Evolutionary conservation across 2,888 invertebrate species (phyloP), one percentile per base, ranked within the genome.

Genomic region (Megamerina dolium): DNA sequence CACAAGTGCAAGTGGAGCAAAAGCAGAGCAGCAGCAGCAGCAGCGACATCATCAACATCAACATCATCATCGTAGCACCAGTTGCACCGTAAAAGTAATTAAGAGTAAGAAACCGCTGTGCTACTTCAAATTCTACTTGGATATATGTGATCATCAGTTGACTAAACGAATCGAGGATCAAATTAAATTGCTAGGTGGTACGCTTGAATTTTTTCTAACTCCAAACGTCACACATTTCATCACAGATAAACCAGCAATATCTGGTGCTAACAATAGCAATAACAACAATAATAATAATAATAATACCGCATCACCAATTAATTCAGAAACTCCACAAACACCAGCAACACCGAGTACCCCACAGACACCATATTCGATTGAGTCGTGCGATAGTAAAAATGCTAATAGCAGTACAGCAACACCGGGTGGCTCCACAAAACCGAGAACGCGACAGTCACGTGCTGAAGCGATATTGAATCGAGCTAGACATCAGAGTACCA

Each of bases 391-490:
- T 27, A 43, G 51, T 10, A 23, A 42, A 43, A 54, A 47, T 45
- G 47, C 48, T 48, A 52, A 50, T 42, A 37, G 45, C 37, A 37
- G 43, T 31, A 30, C 38, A 47, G 34, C 35, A 13, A 42, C 40
- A 35, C 56, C 54, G 14, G 53, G 55, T 51, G 53, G 52, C 31
- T 10, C 29, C 8, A 41, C 45, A 8, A 30, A 29, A 33, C 46
- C 45, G 37, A 41, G 39, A 3, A 59, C 60, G 51, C 59, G 65
- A 34, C 64, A 59, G 53, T 63, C 69, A 12, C 82, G 86, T 69
- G 83, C 82, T 69, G 85, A 85, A 82, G 85, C 85, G 73, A 87
- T 87, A 82, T 81, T 86, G 69, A 81, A 84, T 76, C 79, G 82
- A 70, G 83, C 81, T 71, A 75, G 75, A 50, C 64, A 57, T 40